Evolutionary conservation across 2,113 vertebrate genomes (phyloP).

Genomic region (Ptyas mucosa): DNA sequence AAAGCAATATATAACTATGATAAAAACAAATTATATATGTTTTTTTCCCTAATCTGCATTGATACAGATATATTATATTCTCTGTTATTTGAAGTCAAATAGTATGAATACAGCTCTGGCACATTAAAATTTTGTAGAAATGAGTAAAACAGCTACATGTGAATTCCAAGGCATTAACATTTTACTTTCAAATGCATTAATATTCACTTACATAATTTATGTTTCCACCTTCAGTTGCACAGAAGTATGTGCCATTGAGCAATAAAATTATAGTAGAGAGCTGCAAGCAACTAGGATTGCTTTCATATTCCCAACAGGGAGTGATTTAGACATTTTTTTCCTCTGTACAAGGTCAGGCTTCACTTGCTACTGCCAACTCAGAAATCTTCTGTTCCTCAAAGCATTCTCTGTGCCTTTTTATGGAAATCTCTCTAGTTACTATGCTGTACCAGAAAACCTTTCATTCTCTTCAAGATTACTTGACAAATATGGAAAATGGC

Average conservation of each 20-base stretch:
- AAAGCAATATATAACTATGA: not conserved
- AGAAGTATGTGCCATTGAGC: not conserved
- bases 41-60: not conserved
- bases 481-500: constrained; percentile 72
- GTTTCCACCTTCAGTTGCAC: not conserved
- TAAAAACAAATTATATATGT: not conserved
- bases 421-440: constrained; percentile 70
- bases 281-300: not conserved
- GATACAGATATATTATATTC: not conserved
- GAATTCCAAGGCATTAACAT: not conserved
- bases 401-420: constrained; percentile 78
- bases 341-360: constrained; percentile 61
- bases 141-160: accelerated
- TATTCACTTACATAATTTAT: not conserved
- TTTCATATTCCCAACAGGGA: constrained; percentile 40
- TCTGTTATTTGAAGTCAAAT: not conserved
- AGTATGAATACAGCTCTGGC: not conserved
- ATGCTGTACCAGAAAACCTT: constrained; percentile 59
- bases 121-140: not conserved
- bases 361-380: constrained; percentile 66
- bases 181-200: not conserved
- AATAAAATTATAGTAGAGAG: constrained; percentile 8
- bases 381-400: constrained; percentile 58
- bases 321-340: constrained; percentile 58
- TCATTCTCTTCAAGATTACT: constrained; percentile 63